Evolutionary conservation across 1,140 invertebrate genomes (phyloP).

Genomic region (Ceratosolen solmsi): DNA sequence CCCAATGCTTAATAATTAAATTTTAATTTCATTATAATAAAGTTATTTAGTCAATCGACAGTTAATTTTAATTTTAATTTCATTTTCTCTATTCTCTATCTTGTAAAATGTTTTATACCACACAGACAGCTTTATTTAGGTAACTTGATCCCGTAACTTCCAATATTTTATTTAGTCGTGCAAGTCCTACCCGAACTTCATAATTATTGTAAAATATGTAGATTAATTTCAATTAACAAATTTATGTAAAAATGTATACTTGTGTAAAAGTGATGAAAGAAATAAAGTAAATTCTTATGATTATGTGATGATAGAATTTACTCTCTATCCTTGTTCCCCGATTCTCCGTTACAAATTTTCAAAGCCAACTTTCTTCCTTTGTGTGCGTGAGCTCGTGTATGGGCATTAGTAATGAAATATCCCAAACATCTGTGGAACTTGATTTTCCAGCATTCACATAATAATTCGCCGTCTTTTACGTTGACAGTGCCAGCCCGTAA

Average conservation of each 20-base stretch:
- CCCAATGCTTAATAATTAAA: too few relatives aligned
- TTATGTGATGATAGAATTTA: neutral
- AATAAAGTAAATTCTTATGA: neutral
- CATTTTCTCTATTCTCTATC: too few relatives aligned
- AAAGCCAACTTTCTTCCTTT: neutral
- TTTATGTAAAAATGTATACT: neutral
- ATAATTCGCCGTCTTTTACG: neutral
- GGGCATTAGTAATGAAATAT: neutral
- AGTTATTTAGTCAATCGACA: too few relatives aligned
- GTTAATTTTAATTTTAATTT: too few relatives aligned
- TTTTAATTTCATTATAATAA: too few relatives aligned
- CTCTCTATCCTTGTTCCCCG: neutral
- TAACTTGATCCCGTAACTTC: neutral
- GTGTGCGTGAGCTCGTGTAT: neutral
- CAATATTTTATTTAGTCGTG: neutral
- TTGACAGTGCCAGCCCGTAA: neutral
- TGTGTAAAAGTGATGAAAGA: neutral
- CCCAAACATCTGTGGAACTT: constrained; percentile 15
- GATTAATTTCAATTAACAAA: neutral
- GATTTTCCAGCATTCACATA: constrained; percentile 14
- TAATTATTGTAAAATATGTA: neutral
- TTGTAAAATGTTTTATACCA: too few relatives aligned
- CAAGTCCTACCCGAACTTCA: neutral
- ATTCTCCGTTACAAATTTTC: neutral
- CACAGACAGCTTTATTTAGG: too few relatives aligned